Conservation (phyloP, 2,888 invertebrate genomes). For the Drosophila kanekoi region DNA sequence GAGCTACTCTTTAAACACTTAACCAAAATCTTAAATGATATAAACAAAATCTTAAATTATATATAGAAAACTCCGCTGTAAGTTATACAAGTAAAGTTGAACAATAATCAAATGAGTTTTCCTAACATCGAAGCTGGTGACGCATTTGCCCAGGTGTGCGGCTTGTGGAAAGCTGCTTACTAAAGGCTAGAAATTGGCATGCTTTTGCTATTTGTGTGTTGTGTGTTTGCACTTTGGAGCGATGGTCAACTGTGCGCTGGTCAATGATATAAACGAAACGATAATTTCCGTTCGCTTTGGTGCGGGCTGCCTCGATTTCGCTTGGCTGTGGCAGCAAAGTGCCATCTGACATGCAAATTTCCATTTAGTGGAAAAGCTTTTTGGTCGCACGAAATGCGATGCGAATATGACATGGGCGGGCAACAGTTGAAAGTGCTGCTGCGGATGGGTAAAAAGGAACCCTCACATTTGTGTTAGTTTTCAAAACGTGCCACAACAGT, state of each 20-base stretch:
- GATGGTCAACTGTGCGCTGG: conserved; percentile 20
- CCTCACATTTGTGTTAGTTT: background rate
- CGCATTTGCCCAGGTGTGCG: conserved; percentile 15
- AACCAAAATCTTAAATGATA: background rate
- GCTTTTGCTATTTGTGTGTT: conserved; percentile 28
- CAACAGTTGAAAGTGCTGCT: conserved; percentile 25
- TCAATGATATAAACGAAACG: conserved; percentile 67
- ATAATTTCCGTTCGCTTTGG: conserved; percentile 60
- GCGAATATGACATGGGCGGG: conserved; percentile 16
- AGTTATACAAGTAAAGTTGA: background rate
- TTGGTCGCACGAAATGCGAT: conserved; percentile 25
- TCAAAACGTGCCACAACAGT: background rate
- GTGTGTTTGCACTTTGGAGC: conserved; percentile 24
- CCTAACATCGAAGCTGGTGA: conserved; percentile 9
- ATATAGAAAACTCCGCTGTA: background rate
- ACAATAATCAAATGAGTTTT: too few species aligned
- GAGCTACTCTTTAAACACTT: conserved; percentile 6
- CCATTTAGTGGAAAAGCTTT: conserved; percentile 69
- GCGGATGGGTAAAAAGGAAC: background rate
- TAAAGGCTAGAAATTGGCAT: background rate
- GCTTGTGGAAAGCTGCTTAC: too few species aligned
- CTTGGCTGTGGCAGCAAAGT: conserved; percentile 52
- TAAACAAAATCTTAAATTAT: background rate
- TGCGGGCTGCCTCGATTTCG: conserved; percentile 24
- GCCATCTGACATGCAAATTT: conserved; percentile 72